A percentile compares a stretch with the other conserved stretches of the same genome.
Evolutionary conservation across 2,888 invertebrate genomes (phyloP).

Genomic region (Agrotis exclamationis): DNA sequence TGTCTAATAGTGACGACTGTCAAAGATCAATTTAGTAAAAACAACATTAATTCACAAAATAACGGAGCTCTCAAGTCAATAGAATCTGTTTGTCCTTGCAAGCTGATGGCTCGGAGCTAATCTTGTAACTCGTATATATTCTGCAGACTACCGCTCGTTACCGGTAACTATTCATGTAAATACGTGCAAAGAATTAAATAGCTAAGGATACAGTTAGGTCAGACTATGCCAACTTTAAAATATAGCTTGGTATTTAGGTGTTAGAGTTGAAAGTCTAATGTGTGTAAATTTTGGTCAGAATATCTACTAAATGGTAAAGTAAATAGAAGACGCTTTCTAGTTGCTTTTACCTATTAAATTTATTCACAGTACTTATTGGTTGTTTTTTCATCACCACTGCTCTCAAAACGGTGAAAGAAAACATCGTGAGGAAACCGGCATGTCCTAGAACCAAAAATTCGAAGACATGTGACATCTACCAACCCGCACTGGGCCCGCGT

Average conservation of each 20-base stretch:
- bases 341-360: conserved; percentile 15
- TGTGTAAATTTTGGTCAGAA: conserved; percentile 14
- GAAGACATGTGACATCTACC: not conserved
- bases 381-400: not conserved
- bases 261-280: conserved; percentile 13
- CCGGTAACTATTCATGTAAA: not conserved
- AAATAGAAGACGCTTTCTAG: conserved; percentile 27
- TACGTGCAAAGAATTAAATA: conserved; percentile 43
- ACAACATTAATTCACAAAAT: no score
- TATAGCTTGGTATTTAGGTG: fast-evolving
- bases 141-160: not conserved
- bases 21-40: no score
- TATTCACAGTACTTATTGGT: not conserved
- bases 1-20: no score
- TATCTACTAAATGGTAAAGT: conserved; percentile 31
- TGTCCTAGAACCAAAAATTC: not conserved
- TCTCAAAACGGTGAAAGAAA: not conserved
- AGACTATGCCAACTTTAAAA: not conserved
- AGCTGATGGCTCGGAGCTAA: not conserved
- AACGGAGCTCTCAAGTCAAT: not conserved
- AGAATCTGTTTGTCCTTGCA: not conserved
- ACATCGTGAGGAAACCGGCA: not conserved
- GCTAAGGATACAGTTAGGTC: conserved; percentile 24
- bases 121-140: not conserved
- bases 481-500: no score